These are phyloP conservation scores for Drosophila gaucha DNA, from an alignment of 2,888 invertebrate species.

Conservation along the genomic window DNA sequence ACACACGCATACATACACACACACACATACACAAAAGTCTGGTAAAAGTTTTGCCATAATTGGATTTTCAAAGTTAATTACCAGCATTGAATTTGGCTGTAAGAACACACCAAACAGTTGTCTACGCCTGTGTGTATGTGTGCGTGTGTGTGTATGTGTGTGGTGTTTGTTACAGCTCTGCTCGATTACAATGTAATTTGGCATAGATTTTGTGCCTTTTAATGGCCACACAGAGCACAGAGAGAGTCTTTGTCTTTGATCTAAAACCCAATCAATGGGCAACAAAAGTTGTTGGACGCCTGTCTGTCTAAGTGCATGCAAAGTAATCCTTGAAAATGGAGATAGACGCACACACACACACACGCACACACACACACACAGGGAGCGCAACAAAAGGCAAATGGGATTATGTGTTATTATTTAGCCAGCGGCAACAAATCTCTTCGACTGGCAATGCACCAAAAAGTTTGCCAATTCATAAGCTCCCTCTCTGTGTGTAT, in stretches of 20 bases:
- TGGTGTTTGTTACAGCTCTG: constrained; percentile 29
- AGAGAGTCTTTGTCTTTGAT: constrained; percentile 32
- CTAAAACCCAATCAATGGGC: constrained; percentile 17
- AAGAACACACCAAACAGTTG: constrained; percentile 55
- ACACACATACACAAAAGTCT: constrained; percentile 20
- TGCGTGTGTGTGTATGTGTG: constrained; percentile 8
- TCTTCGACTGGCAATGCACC: constrained; percentile 61
- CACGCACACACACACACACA: background rate
- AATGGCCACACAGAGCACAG: constrained; percentile 32
- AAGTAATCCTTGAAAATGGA: constrained; percentile 16
- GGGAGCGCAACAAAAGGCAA: constrained; percentile 13
- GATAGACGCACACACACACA: background rate
- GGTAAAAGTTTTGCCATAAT: constrained; percentile 81
- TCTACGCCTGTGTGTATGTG: background rate
- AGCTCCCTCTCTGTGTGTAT: background rate
- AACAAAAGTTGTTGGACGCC: constrained; percentile 12
- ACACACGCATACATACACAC: constrained; percentile 19
- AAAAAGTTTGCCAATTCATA: constrained; percentile 44
- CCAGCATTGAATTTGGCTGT: constrained; percentile 79
- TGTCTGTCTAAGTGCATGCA: constrained; percentile 13
- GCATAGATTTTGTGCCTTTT: constrained; percentile 64
- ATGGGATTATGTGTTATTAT: constrained; percentile 55
- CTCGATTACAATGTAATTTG: constrained; percentile 72
- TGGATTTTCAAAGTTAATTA: constrained; percentile 83
- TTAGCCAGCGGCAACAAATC: constrained; percentile 49